Base-by-base conservation (phyloP, 2,888 invertebrate species). In the Pseudococcus viburni region DNA sequence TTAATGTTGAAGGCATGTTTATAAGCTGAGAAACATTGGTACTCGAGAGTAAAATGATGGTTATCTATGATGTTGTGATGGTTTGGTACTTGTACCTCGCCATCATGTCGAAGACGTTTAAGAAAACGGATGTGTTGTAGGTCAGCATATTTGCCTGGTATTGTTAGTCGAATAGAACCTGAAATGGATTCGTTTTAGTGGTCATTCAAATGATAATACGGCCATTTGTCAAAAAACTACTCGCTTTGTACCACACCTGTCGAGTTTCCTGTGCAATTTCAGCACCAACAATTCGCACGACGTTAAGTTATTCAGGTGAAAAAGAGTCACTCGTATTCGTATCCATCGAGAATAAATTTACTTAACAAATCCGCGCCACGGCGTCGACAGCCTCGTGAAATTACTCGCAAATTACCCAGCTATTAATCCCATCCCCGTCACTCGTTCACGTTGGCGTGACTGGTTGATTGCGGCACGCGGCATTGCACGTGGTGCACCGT, bases 191-290 rank as follows among this genome's bases (percentile, higher is more conserved):
- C 80, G 42, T 77, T 77, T 77, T 39, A n/a, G 46, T 46, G 80
- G 42, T 46, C 80, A 83, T 83, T 83, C 33, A 83, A 83, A 83
- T 83, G 80, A 46, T 83, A 83, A 83, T 83, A 80, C 42, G 6
- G 46, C 33, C 73, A 19, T 73, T 73, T 73, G 73, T 73, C 73
- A 39, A 73, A 73, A 73, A 73, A 73, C 19, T 33, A 73, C 73
- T 15, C 26, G 33, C 73, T 17, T 12, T 12, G 73, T 73, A 73
- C 73, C 73, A 73, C 73, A 73, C 73, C 73, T 73, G 73, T 73
- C 33, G 33, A 15, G 33, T 73, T 73, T 73, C 73, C 73, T 73
- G 33, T 33, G 73, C 33, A 33, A 73, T 73, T 33, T 39, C 73
- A 73, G 15, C 33, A 8, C 33, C 26, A 39, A 2, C 33, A 73